These are phyloP conservation scores for Diadema setosum DNA, from an alignment of 35 echinoderm and acorn worm genomes.

Conservation along the genomic window DNA sequence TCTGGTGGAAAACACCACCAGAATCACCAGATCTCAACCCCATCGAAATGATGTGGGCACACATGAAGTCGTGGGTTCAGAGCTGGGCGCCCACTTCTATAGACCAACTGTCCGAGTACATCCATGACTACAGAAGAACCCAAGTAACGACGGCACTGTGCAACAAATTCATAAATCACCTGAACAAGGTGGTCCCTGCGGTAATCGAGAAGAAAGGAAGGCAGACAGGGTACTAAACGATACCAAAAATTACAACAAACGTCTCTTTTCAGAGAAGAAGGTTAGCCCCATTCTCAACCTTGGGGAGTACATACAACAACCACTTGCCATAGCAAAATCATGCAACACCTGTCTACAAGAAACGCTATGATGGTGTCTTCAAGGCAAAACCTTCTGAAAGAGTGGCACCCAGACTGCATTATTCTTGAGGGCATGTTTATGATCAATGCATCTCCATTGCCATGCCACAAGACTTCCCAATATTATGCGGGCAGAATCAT, in stretches of 20 bases:
- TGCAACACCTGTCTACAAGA: not conserved
- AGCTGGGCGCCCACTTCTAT: slow-evolving; percentile 17
- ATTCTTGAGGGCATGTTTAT: not conserved
- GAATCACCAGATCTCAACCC: slow-evolving; percentile 64
- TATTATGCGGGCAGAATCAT: not conserved
- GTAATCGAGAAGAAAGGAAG: slow-evolving; percentile 7
- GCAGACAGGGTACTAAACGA: slow-evolving; percentile 35
- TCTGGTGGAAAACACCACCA: slow-evolving; percentile 39
- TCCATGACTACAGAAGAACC: slow-evolving; percentile 24
- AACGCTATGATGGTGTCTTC: not conserved
- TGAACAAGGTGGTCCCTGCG: slow-evolving; percentile 36
- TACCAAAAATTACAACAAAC: not conserved
- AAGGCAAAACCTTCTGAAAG: not conserved
- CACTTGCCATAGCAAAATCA: not conserved
- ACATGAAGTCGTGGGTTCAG: slow-evolving; percentile 24
- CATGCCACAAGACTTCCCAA: not conserved
- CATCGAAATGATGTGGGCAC: slow-evolving; percentile 50
- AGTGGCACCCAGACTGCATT: not conserved
- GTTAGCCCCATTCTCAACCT: not conserved
- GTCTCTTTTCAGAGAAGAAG: not conserved
- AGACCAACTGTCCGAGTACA: slow-evolving; percentile 50
- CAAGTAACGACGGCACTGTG: not conserved
- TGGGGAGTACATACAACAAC: not conserved
- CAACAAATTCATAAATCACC: slow-evolving; percentile 37
- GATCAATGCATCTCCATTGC: not conserved